Conservation (phyloP, 1,140 invertebrate species). For the Linepithema humile region DNA sequence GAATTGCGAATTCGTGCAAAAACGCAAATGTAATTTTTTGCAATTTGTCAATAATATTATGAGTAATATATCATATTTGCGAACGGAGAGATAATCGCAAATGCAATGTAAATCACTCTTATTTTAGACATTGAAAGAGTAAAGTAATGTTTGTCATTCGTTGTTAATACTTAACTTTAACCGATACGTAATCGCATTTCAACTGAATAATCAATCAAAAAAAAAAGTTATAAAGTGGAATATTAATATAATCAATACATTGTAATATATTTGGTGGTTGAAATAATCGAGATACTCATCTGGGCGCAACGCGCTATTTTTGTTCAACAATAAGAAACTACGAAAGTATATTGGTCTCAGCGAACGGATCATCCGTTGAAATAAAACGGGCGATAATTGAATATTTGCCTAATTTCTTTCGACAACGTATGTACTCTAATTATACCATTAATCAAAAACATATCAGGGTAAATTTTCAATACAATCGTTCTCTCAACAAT, state of each 20-base stretch:
- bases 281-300: conserved; percentile 70
- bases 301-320: conserved; percentile 64
- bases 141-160: conserved; percentile 33
- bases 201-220: conserved; percentile 53
- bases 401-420: too few relatives aligned
- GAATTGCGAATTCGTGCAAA: conserved; percentile 4
- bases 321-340: conserved; percentile 25
- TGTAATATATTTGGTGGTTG: conserved; percentile 72
- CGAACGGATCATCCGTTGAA: too few relatives aligned
- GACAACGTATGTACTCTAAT: too few relatives aligned
- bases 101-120: conserved; percentile 6
- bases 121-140: conserved; percentile 9
- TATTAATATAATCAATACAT: conserved; percentile 68
- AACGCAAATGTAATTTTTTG: conserved; percentile 20
- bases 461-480: too few relatives aligned
- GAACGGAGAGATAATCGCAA: conserved; percentile 10
- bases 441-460: too few relatives aligned
- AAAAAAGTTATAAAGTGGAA: conserved; percentile 47
- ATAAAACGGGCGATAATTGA: too few relatives aligned
- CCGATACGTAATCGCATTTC: conserved; percentile 59
- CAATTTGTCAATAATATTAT: neutral
- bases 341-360: neutral
- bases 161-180: conserved; percentile 57
- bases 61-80: neutral
- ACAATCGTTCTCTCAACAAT: too few relatives aligned